These are phyloP conservation scores for Heliconius cydno DNA, from an alignment of 2,888 invertebrate species.

Conservation along the genomic window DNA sequence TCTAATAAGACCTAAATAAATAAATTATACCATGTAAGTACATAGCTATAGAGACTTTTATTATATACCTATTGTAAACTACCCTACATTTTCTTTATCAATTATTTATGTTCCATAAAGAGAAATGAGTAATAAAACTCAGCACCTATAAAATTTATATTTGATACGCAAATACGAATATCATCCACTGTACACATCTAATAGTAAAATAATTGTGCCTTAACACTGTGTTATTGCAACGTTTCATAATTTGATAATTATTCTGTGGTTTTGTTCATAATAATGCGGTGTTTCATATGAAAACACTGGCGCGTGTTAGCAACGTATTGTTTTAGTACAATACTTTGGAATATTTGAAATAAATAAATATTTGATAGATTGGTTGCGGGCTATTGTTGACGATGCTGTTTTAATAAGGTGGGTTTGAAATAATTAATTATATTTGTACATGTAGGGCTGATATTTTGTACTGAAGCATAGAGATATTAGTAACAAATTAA, in stretches of 20 bases:
- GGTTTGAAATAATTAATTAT: neutral
- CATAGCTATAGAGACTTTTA: no score
- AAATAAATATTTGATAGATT: slow-evolving; percentile 28
- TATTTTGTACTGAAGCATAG: neutral
- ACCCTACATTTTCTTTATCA: no score
- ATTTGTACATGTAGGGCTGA: neutral
- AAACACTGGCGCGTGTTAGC: slow-evolving; percentile 16
- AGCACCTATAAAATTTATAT: neutral
- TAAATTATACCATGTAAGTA: no score
- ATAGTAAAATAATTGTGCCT: slow-evolving; percentile 7
- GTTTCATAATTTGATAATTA: slow-evolving; percentile 27
- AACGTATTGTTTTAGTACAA: slow-evolving; percentile 15
- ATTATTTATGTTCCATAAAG: no score
- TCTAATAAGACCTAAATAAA: no score
- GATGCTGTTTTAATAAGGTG: neutral
- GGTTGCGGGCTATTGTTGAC: slow-evolving; percentile 2
- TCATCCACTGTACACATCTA: neutral
- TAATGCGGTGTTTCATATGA: slow-evolving; percentile 27
- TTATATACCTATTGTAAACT: no score
- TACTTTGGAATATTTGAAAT: slow-evolving; percentile 6
- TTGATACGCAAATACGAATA: slow-evolving; percentile 1
- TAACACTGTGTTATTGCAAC: neutral
- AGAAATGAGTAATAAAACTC: no score
- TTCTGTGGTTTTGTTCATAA: slow-evolving; percentile 31
- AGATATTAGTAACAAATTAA: neutral